A percentile compares a stretch with the other conserved stretches of the same genome.
Evolutionary conservation across 2,113 vertebrate genomes (phyloP).

Genomic region (Sterrhoptilus dennistouni): DNA sequence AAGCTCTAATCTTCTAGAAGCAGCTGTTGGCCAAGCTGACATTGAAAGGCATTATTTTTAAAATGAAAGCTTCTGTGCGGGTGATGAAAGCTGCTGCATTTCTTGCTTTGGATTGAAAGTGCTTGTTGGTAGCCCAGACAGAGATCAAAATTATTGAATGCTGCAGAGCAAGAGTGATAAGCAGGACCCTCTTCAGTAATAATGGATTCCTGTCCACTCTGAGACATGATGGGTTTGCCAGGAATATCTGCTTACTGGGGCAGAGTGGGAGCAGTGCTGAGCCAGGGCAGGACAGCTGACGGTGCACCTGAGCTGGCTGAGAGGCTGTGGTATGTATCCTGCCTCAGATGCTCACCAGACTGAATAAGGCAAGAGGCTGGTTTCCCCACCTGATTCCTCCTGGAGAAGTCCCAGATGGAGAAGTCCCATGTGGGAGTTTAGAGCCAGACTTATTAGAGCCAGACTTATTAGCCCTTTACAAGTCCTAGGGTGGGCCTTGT

Average conservation of each 20-base stretch:
- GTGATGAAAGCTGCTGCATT: conserved; percentile 64
- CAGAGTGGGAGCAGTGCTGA: not conserved
- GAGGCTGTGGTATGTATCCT: not conserved
- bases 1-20: conserved; percentile 72
- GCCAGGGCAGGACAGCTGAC: not conserved
- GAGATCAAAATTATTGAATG: conserved; percentile 26
- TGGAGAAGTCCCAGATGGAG: not conserved
- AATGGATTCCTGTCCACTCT: not conserved
- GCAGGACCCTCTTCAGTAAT: not conserved
- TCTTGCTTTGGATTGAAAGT: conserved; percentile 58
- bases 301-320: not conserved
- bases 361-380: not conserved
- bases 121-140: conserved; percentile 32
- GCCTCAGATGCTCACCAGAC: fast-evolving
- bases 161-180: conserved; percentile 6
- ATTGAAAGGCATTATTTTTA: conserved; percentile 69
- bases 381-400: not conserved
- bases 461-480: not conserved
- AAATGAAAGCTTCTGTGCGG: conserved; percentile 60
- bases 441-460: not conserved
- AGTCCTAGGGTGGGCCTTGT: not conserved
- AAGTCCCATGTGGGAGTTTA: not conserved
- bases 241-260: not conserved
- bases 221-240: not conserved
- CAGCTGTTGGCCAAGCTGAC: conserved; percentile 71